Evolutionary conservation across 2,797 vertebrate genomes (phyloP).

Genomic region (Amazonetta brasiliensis): DNA sequence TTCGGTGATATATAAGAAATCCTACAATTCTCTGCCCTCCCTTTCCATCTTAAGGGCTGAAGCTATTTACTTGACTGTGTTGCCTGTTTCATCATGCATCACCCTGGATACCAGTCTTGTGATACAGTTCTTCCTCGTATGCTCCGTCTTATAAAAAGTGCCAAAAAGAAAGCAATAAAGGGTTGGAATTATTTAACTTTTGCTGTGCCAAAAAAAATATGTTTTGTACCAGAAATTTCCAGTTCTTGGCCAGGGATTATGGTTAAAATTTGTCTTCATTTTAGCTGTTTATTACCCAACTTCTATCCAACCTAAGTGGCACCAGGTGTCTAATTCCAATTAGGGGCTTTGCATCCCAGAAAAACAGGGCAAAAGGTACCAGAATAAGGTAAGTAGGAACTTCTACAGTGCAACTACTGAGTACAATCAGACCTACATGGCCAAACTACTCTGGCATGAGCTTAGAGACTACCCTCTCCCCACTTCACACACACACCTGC

Average conservation of each 20-base stretch:
- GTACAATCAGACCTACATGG: accelerated
- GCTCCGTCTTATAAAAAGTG: background rate
- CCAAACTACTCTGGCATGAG: background rate
- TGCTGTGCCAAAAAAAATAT: background rate
- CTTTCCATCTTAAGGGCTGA: background rate
- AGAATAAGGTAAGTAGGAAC: background rate
- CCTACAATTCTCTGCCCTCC: background rate
- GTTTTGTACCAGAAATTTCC: background rate
- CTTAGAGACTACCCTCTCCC: background rate
- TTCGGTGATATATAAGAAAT: background rate
- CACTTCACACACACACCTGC: background rate
- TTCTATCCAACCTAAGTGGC: background rate
- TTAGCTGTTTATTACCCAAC: background rate
- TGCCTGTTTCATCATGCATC: background rate
- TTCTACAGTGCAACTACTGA: accelerated
- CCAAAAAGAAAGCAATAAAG: background rate
- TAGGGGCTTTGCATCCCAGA: background rate
- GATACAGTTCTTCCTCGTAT: background rate
- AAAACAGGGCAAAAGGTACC: background rate
- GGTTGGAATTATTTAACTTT: background rate
- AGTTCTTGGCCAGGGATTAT: background rate
- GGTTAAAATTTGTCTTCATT: background rate
- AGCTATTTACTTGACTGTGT: background rate
- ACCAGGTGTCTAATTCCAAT: background rate
- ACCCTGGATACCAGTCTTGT: background rate